A percentile compares a stretch with the other conserved stretches of the same genome.
Conservation (phyloP, 2,888 invertebrate genomes). For the Serrognathus titanus region DNA sequence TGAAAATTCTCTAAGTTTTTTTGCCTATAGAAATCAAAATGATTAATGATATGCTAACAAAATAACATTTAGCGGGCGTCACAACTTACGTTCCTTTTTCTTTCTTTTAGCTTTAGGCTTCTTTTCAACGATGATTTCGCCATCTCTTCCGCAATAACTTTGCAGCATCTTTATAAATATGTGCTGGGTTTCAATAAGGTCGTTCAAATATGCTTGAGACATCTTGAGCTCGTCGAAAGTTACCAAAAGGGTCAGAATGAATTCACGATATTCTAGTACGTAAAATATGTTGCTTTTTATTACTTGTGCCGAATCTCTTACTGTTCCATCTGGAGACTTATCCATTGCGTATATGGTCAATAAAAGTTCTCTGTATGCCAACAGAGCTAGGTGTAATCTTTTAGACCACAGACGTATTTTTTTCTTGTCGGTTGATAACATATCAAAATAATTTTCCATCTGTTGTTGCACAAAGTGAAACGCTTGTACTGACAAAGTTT, state of each 20-base stretch:
- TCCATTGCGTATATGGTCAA: conserved; percentile 81
- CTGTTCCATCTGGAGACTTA: conserved; percentile 63
- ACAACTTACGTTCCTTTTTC: conserved; percentile 47
- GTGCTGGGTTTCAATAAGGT: conserved; percentile 86
- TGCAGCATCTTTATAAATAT: conserved; percentile 90
- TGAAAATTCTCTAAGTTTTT: not conserved
- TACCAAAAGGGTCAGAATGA: conserved; percentile 74
- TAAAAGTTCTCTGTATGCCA: conserved; percentile 79
- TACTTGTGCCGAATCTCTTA: conserved; percentile 77
- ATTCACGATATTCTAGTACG: conserved; percentile 90
- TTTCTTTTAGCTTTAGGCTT: conserved; percentile 52
- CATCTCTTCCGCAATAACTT: conserved; percentile 59
- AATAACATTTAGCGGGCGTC: not conserved
- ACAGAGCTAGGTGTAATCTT: conserved; percentile 79
- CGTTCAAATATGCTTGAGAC: conserved; percentile 79
- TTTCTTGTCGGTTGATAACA: conserved; percentile 83
- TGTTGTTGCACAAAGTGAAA: conserved; percentile 95
- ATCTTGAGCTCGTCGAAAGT: conserved; percentile 83
- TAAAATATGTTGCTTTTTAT: conserved; percentile 92
- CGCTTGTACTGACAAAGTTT: conserved; percentile 86
- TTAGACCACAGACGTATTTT: conserved; percentile 78
- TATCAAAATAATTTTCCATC: conserved; percentile 80
- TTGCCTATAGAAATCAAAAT: not conserved
- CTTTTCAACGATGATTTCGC: conserved; percentile 70
- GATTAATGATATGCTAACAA: not conserved